Conservation (phyloP, 2,888 invertebrate species). For the Euplagia quadripunctaria region DNA sequence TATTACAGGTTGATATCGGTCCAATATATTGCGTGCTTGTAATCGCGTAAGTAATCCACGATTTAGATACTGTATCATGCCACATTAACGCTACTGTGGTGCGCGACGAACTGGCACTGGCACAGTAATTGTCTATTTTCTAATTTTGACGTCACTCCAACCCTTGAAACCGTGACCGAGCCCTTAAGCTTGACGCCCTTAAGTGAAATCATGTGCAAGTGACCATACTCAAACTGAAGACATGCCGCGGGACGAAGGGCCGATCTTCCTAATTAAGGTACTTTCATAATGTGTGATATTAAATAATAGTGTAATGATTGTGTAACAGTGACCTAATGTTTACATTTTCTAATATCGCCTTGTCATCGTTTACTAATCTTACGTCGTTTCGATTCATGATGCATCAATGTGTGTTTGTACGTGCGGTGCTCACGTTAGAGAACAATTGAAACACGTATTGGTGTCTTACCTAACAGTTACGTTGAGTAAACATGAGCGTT, state of each 20-base stretch:
- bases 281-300: neutral
- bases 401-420: conserved; percentile 3
- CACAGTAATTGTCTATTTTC: neutral
- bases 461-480: neutral
- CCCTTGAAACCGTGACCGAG: neutral
- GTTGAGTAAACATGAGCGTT: neutral
- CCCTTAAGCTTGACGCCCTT: neutral
- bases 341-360: neutral
- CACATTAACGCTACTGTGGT: conserved; percentile 19
- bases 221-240: conserved; percentile 24
- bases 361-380: conserved; percentile 8
- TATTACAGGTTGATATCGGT: conserved; percentile 14
- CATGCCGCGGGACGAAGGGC: conserved; percentile 26
- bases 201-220: conserved; percentile 1
- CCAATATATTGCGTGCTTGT: conserved; percentile 19
- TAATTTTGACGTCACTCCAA: neutral
- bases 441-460: neutral
- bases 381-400: conserved; percentile 14
- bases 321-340: conserved; percentile 4
- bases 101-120: conserved; percentile 18
- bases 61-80: conserved; percentile 44
- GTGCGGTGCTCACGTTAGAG: neutral
- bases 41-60: conserved; percentile 43
- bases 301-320: neutral
- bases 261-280: conserved; percentile 49